These are phyloP conservation scores for Drosophila atripex DNA, from an alignment of 2,888 invertebrate species.

Conservation along the genomic window DNA sequence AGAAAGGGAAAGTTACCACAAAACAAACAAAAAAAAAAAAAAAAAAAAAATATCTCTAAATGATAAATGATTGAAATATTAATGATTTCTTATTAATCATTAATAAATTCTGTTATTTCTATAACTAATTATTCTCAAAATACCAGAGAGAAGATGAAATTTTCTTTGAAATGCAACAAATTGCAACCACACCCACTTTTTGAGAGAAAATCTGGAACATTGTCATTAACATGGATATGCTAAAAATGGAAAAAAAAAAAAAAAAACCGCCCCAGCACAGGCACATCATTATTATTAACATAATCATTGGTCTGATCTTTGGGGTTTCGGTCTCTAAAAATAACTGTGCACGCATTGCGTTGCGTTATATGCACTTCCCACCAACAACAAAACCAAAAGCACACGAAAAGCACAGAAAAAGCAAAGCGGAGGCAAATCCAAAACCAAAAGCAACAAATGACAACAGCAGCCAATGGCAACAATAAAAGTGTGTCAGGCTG, in stretches of 20 bases:
- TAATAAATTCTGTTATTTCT: background rate
- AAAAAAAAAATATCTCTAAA: background rate
- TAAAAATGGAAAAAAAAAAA: conserved; percentile 27
- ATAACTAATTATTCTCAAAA: background rate
- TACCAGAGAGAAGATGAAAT: background rate
- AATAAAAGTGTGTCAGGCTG: conserved; percentile 70
- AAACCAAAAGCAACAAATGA: conserved; percentile 17
- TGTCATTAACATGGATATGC: conserved; percentile 46
- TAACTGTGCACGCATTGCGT: conserved; percentile 63
- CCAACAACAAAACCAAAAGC: conserved; percentile 19
- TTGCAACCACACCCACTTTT: conserved; percentile 11
- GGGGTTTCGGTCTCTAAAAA: conserved; percentile 56
- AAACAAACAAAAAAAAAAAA: too few relatives aligned
- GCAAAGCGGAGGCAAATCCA: too few relatives aligned
- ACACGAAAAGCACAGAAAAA: conserved; percentile 6
- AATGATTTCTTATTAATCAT: background rate
- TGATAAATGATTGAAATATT: conserved; percentile 17
- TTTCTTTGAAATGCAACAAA: background rate
- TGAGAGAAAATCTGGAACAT: conserved; percentile 20
- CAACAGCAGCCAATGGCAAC: conserved; percentile 63
- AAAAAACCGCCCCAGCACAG: conserved; percentile 15
- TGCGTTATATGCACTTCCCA: conserved; percentile 51
- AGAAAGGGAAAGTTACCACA: background rate
- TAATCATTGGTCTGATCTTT: conserved; percentile 24
- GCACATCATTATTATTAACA: conserved; percentile 36